Conservation (phyloP, 2,113 vertebrate species). For the Bubo blakistoni region DNA sequence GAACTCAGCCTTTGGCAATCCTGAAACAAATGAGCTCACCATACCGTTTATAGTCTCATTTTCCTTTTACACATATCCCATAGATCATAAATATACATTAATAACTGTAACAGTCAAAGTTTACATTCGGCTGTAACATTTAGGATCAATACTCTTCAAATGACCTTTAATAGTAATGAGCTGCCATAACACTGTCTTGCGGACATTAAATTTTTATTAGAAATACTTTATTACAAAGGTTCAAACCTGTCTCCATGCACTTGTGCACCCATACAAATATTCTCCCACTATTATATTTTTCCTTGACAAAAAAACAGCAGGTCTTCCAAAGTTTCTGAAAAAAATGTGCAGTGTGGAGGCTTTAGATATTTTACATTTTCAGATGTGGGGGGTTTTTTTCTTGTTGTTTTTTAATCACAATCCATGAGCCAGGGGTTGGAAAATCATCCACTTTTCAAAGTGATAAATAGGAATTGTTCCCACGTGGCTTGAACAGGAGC, state of each 20-base stretch:
- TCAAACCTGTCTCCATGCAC: slow-evolving; percentile 15
- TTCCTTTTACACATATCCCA: slow-evolving; percentile 39
- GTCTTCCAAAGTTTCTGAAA: not conserved
- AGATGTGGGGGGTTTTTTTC: not conserved
- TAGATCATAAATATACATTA: slow-evolving; percentile 67
- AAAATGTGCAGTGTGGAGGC: not conserved
- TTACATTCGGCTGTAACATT: slow-evolving; percentile 65
- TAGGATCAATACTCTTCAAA: slow-evolving; percentile 69
- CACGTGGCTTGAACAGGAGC: not conserved
- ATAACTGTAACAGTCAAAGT: slow-evolving; percentile 65
- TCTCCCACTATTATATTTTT: not conserved
- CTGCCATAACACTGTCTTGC: slow-evolving; percentile 64
- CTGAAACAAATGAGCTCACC: slow-evolving; percentile 45
- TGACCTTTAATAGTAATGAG: slow-evolving; percentile 69
- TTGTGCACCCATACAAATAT: slow-evolving; percentile 29
- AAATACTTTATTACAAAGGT: slow-evolving; percentile 65
- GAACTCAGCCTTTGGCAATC: slow-evolving; percentile 21
- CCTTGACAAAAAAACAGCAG: not conserved
- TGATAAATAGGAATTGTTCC: slow-evolving; percentile 50
- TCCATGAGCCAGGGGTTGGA: not conserved
- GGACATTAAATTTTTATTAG: slow-evolving; percentile 68
- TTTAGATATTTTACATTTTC: slow-evolving; percentile 15
- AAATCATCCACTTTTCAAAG: slow-evolving; percentile 27
- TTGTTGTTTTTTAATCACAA: slow-evolving; percentile 39
- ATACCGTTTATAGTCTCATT: slow-evolving; percentile 47